Base-by-base conservation (phyloP, 2,888 invertebrate genomes). In the Cephus pygmeus region DNA sequence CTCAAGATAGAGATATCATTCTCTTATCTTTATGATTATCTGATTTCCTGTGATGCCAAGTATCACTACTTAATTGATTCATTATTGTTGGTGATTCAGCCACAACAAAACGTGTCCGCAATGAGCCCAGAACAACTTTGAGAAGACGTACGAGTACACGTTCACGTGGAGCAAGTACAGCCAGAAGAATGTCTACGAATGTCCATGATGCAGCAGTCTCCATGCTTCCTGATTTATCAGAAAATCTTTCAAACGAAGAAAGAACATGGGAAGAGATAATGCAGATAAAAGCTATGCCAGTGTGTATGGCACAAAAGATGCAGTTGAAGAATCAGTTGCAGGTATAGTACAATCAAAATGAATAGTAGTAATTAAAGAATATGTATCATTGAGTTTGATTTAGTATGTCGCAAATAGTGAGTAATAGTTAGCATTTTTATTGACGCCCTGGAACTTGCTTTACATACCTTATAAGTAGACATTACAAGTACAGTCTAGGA, bases 211-310 rank as follows among this genome's bases (percentile, higher is more conserved):
- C 95, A 76, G 95, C 96, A 81, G 94, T 96, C 3, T 95, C 96
- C 0, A 95, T 96, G 95, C 88, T 97, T 83, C 97, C 97, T 0
- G 97, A 97, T 91, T 91, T 97, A n/a, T 96, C 96, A 91, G 96
- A 96, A 89, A 96, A 95, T 90, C 92, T 96, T 73, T 95, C 96
- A 0, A 96, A 96, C 85, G 97, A 97, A 89, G 95, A 96, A 88
- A 93, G 95, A 1, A 96, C 96, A 1, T 96, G 96, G 96, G 96
- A 97, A 85, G 96, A 97, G 91, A 96, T 97, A 74, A 96, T 96
- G 95, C 95, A 95, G 90, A 96, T 97, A 82, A 97, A 97, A 88
- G 94, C 96, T 0, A 95, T 96, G 95, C 97, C 97, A 0, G 94
- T 97, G 11, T 95, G 95, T 11, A 97, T 97, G 96, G 93, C 94